Conservation (phyloP, 2,797 vertebrate genomes). For the Phylloscopus collybita region DNA sequence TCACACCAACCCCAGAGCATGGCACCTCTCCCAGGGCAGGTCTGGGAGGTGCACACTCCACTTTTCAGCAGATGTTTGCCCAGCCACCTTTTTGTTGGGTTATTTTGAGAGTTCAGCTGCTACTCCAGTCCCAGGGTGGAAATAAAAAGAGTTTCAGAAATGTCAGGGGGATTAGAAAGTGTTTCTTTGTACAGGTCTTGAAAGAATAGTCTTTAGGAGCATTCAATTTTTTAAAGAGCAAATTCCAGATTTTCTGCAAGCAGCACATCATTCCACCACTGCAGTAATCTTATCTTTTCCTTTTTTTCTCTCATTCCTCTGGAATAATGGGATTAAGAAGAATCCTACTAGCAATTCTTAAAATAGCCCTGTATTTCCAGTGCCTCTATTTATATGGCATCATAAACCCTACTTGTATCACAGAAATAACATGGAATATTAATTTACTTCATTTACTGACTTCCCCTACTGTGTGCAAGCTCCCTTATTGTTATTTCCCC, state of each 20-base stretch:
- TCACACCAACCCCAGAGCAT: rapidly evolving
- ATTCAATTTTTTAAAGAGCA: background rate
- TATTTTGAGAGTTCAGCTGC: background rate
- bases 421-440: background rate
- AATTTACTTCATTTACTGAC: background rate
- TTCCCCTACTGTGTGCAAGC: background rate
- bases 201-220: background rate
- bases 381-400: background rate
- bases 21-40: background rate
- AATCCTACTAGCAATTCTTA: background rate
- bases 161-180: background rate
- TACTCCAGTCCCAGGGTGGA: background rate
- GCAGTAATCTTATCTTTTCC: background rate
- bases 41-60: rapidly evolving
- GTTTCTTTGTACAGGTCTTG: background rate
- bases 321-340: background rate
- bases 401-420: background rate
- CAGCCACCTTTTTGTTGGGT: background rate
- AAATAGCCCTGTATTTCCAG: background rate
- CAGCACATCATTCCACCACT: background rate
- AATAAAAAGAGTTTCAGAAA: background rate
- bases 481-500: background rate
- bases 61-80: background rate
- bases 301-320: background rate
- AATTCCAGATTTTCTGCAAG: background rate